Evolutionary conservation across 1,140 invertebrate species (phyloP).

Genomic region (Brevipalpus yothersi): DNA sequence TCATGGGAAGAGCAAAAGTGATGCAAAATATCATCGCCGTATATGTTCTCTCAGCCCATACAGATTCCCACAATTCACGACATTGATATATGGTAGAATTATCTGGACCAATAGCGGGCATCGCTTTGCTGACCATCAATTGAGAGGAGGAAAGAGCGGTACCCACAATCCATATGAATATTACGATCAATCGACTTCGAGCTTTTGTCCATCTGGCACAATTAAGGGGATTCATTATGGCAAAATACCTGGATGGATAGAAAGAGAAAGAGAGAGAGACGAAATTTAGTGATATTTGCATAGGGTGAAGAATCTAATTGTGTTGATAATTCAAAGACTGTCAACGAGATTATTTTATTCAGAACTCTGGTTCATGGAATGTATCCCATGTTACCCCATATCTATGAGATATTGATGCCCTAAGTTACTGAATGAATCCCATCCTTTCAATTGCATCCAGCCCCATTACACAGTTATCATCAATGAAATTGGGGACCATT

Average conservation of each 20-base stretch:
- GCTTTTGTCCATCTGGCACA: constrained; percentile 12
- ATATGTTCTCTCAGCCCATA: constrained; percentile 12
- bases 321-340: no score
- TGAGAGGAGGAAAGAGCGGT: constrained; percentile 21
- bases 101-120: constrained; percentile 14
- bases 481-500: no score
- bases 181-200: constrained; percentile 13
- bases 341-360: no score
- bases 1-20: constrained; percentile 26
- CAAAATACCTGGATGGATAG: constrained; percentile 18
- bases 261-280: background rate
- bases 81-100: constrained; percentile 19
- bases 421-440: no score
- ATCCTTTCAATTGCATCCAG: no score
- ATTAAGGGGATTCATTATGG: constrained; percentile 21
- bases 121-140: constrained; percentile 20
- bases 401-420: no score
- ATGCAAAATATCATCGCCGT: constrained; percentile 24
- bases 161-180: constrained; percentile 25
- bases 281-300: background rate
- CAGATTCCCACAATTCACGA: constrained; percentile 16
- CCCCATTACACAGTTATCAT: no score
- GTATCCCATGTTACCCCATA: no score
- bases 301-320: no score
- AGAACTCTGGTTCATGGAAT: no score